A percentile compares a stretch with the other conserved stretches of the same genome.
Evolutionary conservation across 2,113 vertebrate genomes (phyloP).

Genomic region (Onychostoma macrolepis): DNA sequence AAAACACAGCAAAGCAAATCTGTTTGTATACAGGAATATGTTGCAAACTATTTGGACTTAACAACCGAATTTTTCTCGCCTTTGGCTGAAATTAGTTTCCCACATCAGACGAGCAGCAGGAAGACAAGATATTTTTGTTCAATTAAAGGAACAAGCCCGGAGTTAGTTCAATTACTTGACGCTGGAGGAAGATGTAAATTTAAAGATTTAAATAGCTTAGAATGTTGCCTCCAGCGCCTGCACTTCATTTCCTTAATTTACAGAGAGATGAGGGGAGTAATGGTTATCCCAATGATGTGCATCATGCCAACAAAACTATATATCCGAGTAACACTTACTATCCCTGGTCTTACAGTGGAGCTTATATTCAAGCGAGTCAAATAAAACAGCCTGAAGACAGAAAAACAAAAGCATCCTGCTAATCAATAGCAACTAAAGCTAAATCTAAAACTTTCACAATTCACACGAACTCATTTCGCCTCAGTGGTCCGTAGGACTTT

Average conservation of each 20-base stretch:
- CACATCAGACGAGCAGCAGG: constrained; percentile 86
- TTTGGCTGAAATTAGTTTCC: constrained; percentile 79
- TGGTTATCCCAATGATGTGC: constrained; percentile 79
- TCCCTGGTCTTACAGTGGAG: constrained; percentile 7
- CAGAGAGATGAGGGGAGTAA: constrained; percentile 87
- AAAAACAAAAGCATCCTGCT: not conserved
- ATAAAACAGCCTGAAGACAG: constrained; percentile 3
- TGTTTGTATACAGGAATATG: constrained; percentile 45
- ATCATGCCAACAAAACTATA: constrained; percentile 39
- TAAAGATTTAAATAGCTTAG: constrained; percentile 99
- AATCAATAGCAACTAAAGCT: not conserved
- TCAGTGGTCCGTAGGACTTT: not conserved
- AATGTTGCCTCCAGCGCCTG: constrained; percentile 96
- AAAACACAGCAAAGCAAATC: constrained; percentile 37
- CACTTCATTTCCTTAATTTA: constrained; percentile 99
- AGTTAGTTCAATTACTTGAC: constrained; percentile 99
- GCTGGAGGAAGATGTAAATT: constrained; percentile 99
- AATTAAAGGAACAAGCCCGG: constrained; percentile 97
- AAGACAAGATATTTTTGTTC: constrained; percentile 84
- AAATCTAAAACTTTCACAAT: not conserved
- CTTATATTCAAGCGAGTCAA: not conserved
- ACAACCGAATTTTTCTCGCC: constrained; percentile 54
- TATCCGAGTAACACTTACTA: constrained; percentile 28
- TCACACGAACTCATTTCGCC: not conserved
- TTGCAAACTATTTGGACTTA: constrained; percentile 57